A percentile compares a stretch with the other conserved stretches of the same genome.
Evolutionary conservation across 92 coral and sea anemone genomes (phyloP).

Genomic region (Epizoanthus scotinus): DNA sequence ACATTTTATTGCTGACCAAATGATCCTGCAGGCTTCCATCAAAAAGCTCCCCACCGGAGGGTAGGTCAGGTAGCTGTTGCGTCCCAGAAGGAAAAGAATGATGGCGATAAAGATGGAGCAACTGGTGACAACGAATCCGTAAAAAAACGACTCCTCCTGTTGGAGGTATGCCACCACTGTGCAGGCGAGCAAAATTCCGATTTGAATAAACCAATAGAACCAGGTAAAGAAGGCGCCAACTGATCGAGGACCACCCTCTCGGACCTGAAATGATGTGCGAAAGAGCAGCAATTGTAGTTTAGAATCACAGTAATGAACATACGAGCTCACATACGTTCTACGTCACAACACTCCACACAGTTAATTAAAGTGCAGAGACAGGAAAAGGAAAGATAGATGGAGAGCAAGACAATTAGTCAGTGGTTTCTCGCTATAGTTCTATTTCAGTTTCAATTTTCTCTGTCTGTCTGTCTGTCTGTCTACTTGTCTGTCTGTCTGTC

Average conservation of each 20-base stretch:
- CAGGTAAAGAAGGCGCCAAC: constrained; percentile 66
- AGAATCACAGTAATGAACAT: neutral
- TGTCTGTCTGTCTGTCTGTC: no score
- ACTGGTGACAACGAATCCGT: constrained; percentile 64
- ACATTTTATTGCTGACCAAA: constrained; percentile 43
- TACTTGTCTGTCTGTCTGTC: no score
- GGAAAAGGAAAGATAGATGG: no score
- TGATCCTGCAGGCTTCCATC: constrained; percentile 52
- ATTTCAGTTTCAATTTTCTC: no score
- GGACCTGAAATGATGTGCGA: constrained; percentile 14
- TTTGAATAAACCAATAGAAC: constrained; percentile 75
- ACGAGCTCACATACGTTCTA: neutral
- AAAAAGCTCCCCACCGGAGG: constrained; percentile 62
- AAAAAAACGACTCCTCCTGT: constrained; percentile 66
- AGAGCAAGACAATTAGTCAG: no score
- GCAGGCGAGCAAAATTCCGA: constrained; percentile 63
- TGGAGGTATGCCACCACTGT: constrained; percentile 75
- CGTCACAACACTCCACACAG: no score
- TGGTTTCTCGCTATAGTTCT: no score
- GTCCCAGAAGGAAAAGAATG: constrained; percentile 59
- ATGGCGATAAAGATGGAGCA: constrained; percentile 45
- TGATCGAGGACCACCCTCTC: constrained; percentile 34
- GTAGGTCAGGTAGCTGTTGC: constrained; percentile 36
- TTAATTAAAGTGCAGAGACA: no score
- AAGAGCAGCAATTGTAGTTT: neutral